Evolutionary conservation across 2,888 invertebrate species (phyloP).

Genomic region (Caenorhabditis sp.): DNA sequence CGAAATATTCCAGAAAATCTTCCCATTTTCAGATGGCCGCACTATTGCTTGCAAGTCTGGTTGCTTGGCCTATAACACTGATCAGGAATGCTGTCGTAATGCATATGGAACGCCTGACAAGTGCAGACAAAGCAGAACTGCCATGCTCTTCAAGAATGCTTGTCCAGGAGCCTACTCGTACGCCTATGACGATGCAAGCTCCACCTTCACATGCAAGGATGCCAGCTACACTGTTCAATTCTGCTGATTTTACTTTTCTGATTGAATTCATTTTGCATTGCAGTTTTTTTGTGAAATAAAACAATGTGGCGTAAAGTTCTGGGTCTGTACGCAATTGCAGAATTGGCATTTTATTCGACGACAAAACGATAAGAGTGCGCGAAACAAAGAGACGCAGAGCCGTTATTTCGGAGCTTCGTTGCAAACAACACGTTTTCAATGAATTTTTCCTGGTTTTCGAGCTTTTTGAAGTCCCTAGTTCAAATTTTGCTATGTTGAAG

Average conservation of each 20-base stretch:
- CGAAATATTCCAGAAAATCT: no score
- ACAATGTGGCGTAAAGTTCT: neutral
- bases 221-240: constrained; percentile 45
- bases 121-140: constrained; percentile 84
- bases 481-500: no score
- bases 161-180: constrained; percentile 86
- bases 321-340: neutral
- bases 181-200: constrained; percentile 85
- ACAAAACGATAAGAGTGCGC: neutral
- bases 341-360: neutral
- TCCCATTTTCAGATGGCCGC: constrained; percentile 66
- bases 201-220: constrained; percentile 84
- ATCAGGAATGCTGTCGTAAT: constrained; percentile 85
- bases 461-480: neutral
- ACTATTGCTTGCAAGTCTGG: constrained; percentile 85
- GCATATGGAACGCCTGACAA: constrained; percentile 84
- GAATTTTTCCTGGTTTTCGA: constrained; percentile 8
- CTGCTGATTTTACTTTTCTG: constrained; percentile 35
- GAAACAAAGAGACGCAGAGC: constrained; percentile 24
- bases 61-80: constrained; percentile 85
- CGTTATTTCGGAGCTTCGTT: neutral
- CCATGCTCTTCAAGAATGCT: constrained; percentile 84
- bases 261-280: no score
- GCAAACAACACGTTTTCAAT: constrained; percentile 10
- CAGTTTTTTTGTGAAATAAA: neutral